phyloP scores from a whole-genome alignment of 2,888 invertebrate species.

The Agrilus biguttatus region DNA sequence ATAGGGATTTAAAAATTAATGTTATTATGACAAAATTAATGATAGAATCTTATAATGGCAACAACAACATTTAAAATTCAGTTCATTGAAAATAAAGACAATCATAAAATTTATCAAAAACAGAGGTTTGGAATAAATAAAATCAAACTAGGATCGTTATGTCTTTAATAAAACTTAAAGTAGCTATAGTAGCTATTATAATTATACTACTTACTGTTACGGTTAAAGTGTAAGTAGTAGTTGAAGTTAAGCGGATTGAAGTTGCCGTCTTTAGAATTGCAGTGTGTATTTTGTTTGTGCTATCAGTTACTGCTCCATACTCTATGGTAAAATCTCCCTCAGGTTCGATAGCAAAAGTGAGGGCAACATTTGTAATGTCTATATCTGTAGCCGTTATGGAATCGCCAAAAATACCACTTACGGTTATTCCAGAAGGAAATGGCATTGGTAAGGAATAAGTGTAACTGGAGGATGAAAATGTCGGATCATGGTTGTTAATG shows the following conservation, averaged over 20 bases:
- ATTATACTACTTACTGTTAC: slow-evolving; percentile 22
- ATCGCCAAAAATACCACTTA: slow-evolving; percentile 28
- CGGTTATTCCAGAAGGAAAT: slow-evolving; percentile 17
- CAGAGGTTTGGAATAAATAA: no score
- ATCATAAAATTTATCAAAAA: no score
- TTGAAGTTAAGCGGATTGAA: slow-evolving; percentile 9
- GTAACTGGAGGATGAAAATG: slow-evolving; percentile 26
- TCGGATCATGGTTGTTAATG: slow-evolving; percentile 36
- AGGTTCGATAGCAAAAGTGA: slow-evolving; percentile 16
- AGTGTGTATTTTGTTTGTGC: slow-evolving; percentile 11
- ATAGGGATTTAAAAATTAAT: no score
- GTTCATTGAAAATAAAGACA: no score
- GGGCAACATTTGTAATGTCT: slow-evolving; percentile 34
- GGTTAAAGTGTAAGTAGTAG: slow-evolving; percentile 12
- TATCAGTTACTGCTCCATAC: slow-evolving; percentile 1
- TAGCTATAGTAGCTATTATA: no score
- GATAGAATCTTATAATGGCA: no score
- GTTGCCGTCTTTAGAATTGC: slow-evolving; percentile 12
- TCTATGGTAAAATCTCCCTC: slow-evolving; percentile 9
- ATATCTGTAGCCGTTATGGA: slow-evolving; percentile 35
- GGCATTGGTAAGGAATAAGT: slow-evolving; percentile 35
- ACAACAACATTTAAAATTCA: no score
- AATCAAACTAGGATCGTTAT: no score
- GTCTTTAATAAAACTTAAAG: no score
- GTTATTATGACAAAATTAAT: no score